Conservation (phyloP, 2,797 vertebrate species). For the Psittacula echo region DNA sequence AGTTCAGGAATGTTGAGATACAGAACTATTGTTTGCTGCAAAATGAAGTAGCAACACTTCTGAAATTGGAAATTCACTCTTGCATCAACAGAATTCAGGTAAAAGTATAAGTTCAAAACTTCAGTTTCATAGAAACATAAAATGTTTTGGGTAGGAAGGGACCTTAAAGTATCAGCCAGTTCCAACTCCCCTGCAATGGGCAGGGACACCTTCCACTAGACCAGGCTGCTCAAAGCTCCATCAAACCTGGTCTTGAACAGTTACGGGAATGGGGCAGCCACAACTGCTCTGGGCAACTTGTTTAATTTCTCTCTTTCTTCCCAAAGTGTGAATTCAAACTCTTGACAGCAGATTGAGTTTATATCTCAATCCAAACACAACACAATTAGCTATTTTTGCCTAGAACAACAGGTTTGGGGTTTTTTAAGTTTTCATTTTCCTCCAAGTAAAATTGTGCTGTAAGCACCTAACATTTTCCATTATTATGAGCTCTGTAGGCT, state of each 20-base stretch:
- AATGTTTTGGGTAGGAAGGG: background rate
- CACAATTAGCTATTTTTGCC: background rate
- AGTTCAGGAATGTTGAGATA: background rate
- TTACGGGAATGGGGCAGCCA: background rate
- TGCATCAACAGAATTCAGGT: background rate
- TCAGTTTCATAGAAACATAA: background rate
- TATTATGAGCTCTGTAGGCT: background rate
- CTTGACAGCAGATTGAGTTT: background rate
- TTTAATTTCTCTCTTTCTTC: background rate
- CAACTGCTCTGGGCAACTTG: background rate
- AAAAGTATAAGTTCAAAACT: fast-evolving
- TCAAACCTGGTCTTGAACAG: background rate
- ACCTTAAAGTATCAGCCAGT: background rate
- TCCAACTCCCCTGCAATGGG: background rate
- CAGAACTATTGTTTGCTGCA: background rate
- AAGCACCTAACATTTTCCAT: background rate
- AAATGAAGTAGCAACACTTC: background rate
- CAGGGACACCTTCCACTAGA: background rate
- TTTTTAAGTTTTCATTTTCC: background rate
- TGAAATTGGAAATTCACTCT: background rate
- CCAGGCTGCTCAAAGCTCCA: background rate
- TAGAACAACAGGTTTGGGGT: background rate
- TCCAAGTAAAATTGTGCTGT: background rate
- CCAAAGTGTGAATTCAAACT: background rate
- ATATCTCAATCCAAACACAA: background rate